These are phyloP conservation scores for Amiota minor DNA, from an alignment of 2,888 invertebrate genomes.

Conservation along the genomic window DNA sequence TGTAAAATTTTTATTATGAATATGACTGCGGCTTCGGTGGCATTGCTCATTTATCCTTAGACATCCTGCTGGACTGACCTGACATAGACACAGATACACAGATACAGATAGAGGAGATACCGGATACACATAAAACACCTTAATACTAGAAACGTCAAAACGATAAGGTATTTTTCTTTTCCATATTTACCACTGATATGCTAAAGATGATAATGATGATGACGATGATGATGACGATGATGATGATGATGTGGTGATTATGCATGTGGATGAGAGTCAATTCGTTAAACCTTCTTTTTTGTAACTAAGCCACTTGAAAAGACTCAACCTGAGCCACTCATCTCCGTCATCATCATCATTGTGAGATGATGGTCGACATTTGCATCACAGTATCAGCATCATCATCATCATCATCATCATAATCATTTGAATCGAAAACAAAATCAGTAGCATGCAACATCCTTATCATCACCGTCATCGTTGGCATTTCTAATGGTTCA, in stretches of 20 bases:
- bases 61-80: not conserved
- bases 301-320: too few relatives aligned
- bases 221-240: too few relatives aligned
- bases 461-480: constrained; percentile 6
- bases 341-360: too few relatives aligned
- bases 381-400: not conserved
- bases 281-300: too few relatives aligned
- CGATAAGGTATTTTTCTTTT: constrained; percentile 31
- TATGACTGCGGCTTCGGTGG: constrained; percentile 39
- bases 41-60: not conserved
- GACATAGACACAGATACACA: not conserved
- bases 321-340: too few relatives aligned
- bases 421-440: too few relatives aligned
- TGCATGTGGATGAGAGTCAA: too few relatives aligned
- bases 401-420: too few relatives aligned
- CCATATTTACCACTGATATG: not conserved
- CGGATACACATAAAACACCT: constrained; percentile 47
- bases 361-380: not conserved
- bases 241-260: too few relatives aligned
- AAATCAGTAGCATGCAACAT: too few relatives aligned
- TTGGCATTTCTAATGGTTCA: constrained; percentile 64
- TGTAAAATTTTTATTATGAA: constrained; percentile 43
- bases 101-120: not conserved
- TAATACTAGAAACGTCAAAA: constrained; percentile 44
- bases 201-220: too few relatives aligned